These are phyloP conservation scores for Cephus sareptanus DNA, from an alignment of 2,888 invertebrate species.

Conservation along the genomic window DNA sequence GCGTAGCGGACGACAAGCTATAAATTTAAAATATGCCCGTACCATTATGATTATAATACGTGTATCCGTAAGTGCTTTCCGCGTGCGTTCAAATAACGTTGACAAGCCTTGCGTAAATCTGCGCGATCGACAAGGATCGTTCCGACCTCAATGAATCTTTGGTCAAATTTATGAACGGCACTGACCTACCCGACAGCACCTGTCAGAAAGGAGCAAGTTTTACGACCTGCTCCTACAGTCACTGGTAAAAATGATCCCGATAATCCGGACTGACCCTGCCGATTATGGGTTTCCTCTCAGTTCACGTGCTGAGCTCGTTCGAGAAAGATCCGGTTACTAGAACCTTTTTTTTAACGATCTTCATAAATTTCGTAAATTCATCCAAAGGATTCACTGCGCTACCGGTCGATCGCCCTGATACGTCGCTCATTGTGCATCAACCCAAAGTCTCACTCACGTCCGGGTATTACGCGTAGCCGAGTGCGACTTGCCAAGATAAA, in stretches of 20 bases:
- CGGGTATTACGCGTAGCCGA: neutral
- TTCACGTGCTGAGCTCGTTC: neutral
- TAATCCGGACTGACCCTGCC: neutral
- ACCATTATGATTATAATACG: neutral
- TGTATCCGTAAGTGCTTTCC: neutral
- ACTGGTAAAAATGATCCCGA: neutral
- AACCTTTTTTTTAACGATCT: neutral
- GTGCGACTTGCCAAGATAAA: neutral
- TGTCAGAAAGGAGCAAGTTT: neutral
- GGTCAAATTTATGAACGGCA: neutral
- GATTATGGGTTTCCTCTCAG: neutral
- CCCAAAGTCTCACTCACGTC: neutral
- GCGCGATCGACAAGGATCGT: neutral
- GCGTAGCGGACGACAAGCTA: neutral
- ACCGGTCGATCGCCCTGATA: neutral
- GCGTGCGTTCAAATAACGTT: no score
- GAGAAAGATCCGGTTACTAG: neutral
- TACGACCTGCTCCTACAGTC: neutral
- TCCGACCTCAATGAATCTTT: neutral
- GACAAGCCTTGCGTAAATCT: neutral
- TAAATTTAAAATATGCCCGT: neutral
- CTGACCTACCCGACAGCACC: neutral
- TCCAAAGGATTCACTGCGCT: neutral
- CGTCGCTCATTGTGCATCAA: neutral
- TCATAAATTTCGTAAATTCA: neutral